Percentiles rank a stretch among this genome's conserved stretches.
phyloP scores from a whole-genome alignment of 2,113 vertebrate genomes.

The Callithrix jacchus region DNA sequence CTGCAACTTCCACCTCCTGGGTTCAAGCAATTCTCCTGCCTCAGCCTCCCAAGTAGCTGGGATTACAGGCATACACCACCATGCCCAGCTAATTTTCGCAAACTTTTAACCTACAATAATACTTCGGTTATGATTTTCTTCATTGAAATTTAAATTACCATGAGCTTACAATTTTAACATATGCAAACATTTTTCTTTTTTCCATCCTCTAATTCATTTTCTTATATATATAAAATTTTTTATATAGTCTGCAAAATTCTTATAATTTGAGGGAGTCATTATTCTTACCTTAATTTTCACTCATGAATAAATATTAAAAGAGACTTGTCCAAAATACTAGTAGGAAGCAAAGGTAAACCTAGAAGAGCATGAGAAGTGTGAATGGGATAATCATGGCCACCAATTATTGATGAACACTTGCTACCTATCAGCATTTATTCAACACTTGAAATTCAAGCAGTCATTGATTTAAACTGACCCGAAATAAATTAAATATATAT shows the following conservation, averaged over 20 bases:
- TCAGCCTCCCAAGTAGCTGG: too few relatives aligned
- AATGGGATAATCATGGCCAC: neutral
- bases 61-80: too few relatives aligned
- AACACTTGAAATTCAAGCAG: neutral
- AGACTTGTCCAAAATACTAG: neutral
- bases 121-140: neutral
- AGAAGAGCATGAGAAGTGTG: neutral
- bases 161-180: neutral
- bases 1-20: too few relatives aligned
- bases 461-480: neutral
- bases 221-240: neutral
- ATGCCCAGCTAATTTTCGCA: neutral
- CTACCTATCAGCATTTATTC: neutral
- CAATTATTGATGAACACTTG: neutral
- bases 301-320: neutral
- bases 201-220: neutral
- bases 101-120: neutral
- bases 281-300: neutral
- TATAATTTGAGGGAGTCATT: neutral
- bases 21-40: too few relatives aligned
- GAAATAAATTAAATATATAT: neutral
- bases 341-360: neutral
- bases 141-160: neutral
- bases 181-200: neutral
- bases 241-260: neutral